Percentiles rank a stretch among this genome's conserved stretches.
phyloP scores from a whole-genome alignment of 2,888 invertebrate species.

The Germaria angustata region DNA sequence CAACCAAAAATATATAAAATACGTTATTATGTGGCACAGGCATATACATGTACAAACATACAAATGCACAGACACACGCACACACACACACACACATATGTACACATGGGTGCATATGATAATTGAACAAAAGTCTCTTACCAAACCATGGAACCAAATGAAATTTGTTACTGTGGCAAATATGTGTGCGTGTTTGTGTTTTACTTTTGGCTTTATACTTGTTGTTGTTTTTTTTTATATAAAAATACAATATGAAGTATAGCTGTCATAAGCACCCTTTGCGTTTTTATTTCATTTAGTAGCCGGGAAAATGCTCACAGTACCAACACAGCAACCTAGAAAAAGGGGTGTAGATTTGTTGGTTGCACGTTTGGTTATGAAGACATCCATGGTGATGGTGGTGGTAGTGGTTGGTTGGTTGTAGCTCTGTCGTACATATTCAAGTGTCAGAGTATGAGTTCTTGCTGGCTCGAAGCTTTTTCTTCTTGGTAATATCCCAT shows the following conservation, averaged over 20 bases:
- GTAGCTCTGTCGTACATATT: slow-evolving; percentile 48
- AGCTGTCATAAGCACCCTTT: slow-evolving; percentile 67
- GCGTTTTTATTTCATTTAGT: slow-evolving; percentile 42
- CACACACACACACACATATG: not conserved
- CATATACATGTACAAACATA: not conserved
- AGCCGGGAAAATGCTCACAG: slow-evolving; percentile 20
- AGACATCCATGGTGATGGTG: slow-evolving; percentile 20
- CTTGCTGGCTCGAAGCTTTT: slow-evolving; percentile 38
- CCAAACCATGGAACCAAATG: slow-evolving; percentile 66
- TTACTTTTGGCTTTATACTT: slow-evolving; percentile 12
- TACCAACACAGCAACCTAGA: not conserved
- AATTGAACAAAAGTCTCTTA: slow-evolving; percentile 57
- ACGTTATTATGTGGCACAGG: slow-evolving; percentile 27
- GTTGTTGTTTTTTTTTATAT: slow-evolving; percentile 12
- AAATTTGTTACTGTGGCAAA: slow-evolving; percentile 67
- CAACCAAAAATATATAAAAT: slow-evolving; percentile 27
- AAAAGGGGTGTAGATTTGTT: slow-evolving; percentile 57
- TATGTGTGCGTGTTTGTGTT: slow-evolving; percentile 20
- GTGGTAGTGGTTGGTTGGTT: slow-evolving; percentile 41
- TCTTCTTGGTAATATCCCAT: not conserved
- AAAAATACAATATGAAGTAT: slow-evolving; percentile 62
- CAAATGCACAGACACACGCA: not conserved
- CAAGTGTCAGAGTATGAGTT: slow-evolving; percentile 1
- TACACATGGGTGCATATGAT: slow-evolving; percentile 10
- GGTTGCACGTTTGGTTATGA: slow-evolving; percentile 37